Evolutionary conservation across 2,113 vertebrate genomes (phyloP), one percentile per base, ranked within the genome.

Genomic region (Herpailurus yagouaroundi): DNA sequence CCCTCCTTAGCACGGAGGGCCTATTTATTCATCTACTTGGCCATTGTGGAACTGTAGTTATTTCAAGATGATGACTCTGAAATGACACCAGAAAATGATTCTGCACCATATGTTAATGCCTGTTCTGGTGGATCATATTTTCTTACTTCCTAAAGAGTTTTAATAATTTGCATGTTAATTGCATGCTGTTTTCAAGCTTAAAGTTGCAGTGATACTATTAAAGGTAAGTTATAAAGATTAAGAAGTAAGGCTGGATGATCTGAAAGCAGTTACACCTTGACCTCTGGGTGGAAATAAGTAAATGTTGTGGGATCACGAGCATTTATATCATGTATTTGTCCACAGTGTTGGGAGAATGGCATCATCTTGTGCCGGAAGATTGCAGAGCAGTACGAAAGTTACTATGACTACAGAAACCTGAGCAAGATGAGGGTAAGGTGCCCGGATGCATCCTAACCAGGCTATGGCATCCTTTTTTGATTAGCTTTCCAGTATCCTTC

Each of bases 381-480:
- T 94, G 99, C 99, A 3, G 99, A 99, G 97, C 99, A 99, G 89
- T 99, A 99, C 10, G 99, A 99, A 98, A 99, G 99, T 48, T 99
- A 99, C 97, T 99, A 99, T 45, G 99, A 99, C 99, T 99, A 99
- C 99, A 99, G 99, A 97, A 99, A 99, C 98, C 98, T 99, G 98
- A 99, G 99, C 99, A 99, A 99, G 98, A 99, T 99, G 99, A 99
- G 99, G 99, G 99, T 99, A 98, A 99, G 68, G 92, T 98, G 92
- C 64, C 83, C 21, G 16, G 71, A 11, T 96, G 64, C 27, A 33
- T 92, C 41, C 64, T 96, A 13, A 52, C 92, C n/a, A 48, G 48
- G 69, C 36, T 77, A 23, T 6, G 11, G 89, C 89, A 77, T 71
- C 50, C 7, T 85, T 82, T 89, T 90, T 84, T 64, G 36, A 48